Evolutionary conservation across 2,888 invertebrate species (phyloP).

Genomic region (Lycocerus yunnanus): DNA sequence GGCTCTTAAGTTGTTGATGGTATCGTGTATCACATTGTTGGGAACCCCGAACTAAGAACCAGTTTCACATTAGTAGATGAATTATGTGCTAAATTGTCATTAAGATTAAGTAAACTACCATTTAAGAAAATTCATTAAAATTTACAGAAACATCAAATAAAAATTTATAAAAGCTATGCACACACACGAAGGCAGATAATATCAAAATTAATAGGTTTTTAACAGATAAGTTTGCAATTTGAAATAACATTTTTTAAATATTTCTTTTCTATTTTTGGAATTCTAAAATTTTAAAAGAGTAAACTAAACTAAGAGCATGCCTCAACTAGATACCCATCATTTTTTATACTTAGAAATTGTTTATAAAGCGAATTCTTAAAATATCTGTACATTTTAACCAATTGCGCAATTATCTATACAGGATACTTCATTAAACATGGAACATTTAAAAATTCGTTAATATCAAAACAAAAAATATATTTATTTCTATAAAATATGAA

Average conservation of each 20-base stretch:
- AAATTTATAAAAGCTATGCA: not conserved
- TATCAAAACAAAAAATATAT: no score
- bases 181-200: not conserved
- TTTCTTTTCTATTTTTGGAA: not conserved
- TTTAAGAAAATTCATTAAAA: not conserved
- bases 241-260: not conserved
- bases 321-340: not conserved
- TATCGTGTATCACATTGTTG: not conserved
- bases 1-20: not conserved
- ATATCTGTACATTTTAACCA: not conserved
- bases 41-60: not conserved
- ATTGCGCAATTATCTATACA: no score
- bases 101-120: not conserved
- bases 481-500: no score
- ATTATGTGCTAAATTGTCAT: not conserved
- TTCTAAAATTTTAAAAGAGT: not conserved
- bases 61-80: constrained; percentile 1
- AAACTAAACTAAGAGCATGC: not conserved
- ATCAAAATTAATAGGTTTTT: not conserved
- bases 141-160: not conserved
- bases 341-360: not conserved
- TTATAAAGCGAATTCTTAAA: not conserved
- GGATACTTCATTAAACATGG: no score
- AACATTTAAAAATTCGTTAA: no score
- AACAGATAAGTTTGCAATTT: not conserved